Evolutionary conservation across 2,113 vertebrate species (phyloP).

Genomic region (Siphamia tubifer): DNA sequence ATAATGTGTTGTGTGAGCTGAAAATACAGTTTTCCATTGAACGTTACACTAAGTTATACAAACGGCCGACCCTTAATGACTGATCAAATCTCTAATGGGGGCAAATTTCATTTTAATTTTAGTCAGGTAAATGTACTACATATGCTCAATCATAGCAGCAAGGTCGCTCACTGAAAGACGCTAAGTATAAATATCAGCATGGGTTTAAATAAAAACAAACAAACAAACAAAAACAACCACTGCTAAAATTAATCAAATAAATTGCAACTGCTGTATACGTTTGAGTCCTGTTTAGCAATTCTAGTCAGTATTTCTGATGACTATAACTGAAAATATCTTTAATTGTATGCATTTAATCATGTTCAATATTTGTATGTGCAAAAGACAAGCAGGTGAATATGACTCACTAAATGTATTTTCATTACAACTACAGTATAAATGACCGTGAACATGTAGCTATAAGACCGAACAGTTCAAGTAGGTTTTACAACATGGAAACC

Average conservation of each 20-base stretch:
- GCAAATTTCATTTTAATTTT: background rate
- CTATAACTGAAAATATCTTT: background rate
- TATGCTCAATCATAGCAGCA: background rate
- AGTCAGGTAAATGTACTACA: background rate
- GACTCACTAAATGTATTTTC: background rate
- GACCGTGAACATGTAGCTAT: constrained; percentile 14
- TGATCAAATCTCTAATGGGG: background rate
- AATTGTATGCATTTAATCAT: background rate
- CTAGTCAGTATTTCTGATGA: too few relatives aligned
- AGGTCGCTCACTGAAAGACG: background rate
- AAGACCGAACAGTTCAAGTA: background rate
- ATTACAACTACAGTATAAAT: background rate
- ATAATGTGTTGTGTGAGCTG: too few relatives aligned
- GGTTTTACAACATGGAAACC: constrained; percentile 2
- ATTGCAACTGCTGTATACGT: too few relatives aligned
- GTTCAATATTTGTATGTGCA: background rate
- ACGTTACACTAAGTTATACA: background rate
- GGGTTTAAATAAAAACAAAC: background rate
- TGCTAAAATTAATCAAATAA: too few relatives aligned
- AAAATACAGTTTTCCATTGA: too few relatives aligned
- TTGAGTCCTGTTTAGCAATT: too few relatives aligned
- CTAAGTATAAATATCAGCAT: background rate
- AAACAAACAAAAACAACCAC: too few relatives aligned
- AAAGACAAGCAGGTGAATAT: background rate
- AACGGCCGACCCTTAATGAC: background rate